These are phyloP conservation scores for Tragelaphus scriptus DNA, from an alignment of 2,113 vertebrate species.

Conservation along the genomic window DNA sequence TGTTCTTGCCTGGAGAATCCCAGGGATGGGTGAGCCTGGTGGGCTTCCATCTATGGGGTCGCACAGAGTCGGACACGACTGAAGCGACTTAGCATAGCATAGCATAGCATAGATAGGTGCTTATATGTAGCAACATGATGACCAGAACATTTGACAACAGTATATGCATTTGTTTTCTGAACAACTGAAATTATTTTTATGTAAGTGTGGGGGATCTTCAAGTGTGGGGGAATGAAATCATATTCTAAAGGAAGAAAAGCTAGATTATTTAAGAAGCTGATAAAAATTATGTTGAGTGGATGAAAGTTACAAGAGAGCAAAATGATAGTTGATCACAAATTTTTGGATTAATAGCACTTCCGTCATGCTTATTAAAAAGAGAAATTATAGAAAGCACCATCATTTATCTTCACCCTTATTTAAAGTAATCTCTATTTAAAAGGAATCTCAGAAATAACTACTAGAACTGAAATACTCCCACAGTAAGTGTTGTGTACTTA, in stretches of 20 bases:
- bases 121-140: neutral
- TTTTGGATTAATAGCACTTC: neutral
- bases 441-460: neutral
- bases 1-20: no score
- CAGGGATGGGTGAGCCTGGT: no score
- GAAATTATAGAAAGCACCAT: neutral
- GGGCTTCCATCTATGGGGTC: no score
- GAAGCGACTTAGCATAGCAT: no score
- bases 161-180: neutral
- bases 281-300: neutral
- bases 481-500: neutral
- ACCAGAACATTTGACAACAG: neutral
- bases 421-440: neutral
- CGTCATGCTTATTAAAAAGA: neutral
- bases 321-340: neutral
- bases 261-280: neutral
- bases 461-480: neutral
- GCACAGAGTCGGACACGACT: no score
- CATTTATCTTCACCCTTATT: neutral
- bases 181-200: neutral
- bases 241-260: neutral
- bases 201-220: neutral
- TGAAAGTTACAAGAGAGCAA: neutral
- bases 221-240: neutral
- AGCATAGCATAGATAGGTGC: neutral